Evolutionary conservation across 1,140 invertebrate species (phyloP), one percentile per base, ranked within the genome.

Genomic region (Ceratosolen fusciceps): DNA sequence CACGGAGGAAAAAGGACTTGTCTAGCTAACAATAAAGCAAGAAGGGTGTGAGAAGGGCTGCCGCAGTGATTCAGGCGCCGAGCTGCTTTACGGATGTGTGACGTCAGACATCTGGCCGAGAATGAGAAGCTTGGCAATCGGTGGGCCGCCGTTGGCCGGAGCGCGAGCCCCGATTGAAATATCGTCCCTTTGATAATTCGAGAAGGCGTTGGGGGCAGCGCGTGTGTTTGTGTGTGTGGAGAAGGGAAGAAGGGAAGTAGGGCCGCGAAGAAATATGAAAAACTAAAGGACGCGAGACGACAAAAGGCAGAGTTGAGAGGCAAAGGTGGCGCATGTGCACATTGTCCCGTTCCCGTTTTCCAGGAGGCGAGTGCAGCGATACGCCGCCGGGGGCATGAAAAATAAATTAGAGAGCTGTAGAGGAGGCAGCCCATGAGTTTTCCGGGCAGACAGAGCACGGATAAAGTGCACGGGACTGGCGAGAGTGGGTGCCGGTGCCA

Each of bases 401-500:
- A 77, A 82, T 79, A 84, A 83, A 83, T 82, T 83, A 74, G 68
- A 73, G 60, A 67, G 72, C 71, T 56, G 56, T 37, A 74, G 58
- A 29, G 43, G 58, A 29, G 43, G 73, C 39, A 65, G 26, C 10
- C 31, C 26, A 31, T 37, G 60, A 65, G 60, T 47, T 47, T 12
- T 47, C 29, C 68, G 31, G 49, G 29, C 74, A 49, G 34, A 34
- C n/a, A 21, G 21, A 31, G 12, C 21, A 26, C 39, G 39, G 54
- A 67, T 67, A 72, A 72, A 73, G 43, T 67, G 70, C 70, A 26
- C 12, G 62, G 34, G 34, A n/a, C n/a, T n/a, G n/a, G n/a, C n/a
- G n/a, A n/a, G n/a, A n/a, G n/a, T n/a, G n/a, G n/a, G n/a, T n/a
- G n/a, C n/a, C n/a, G n/a, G n/a, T n/a, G n/a, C n/a, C n/a, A n/a